Base-by-base conservation (phyloP, 2,113 vertebrate species). In the Hydrochoerus hydrochaeris region DNA sequence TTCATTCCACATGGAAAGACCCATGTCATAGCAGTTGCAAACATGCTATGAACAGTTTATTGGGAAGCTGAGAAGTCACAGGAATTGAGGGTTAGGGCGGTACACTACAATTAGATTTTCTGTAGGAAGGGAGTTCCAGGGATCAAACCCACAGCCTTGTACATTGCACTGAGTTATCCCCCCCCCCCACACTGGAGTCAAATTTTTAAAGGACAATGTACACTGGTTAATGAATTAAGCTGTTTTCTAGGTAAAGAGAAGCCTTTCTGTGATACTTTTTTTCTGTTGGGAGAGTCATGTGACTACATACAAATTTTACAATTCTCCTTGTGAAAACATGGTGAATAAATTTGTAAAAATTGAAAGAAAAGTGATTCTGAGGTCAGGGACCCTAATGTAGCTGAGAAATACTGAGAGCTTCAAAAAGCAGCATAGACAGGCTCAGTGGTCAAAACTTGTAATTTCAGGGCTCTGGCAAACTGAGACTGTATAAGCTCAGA, bases 261-360 rank as follows among this genome's bases (percentile, higher is more conserved):
- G 26, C 3, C 62, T 16, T 67, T 0, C 46, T 54, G 24, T 16
- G 3, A 24, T 54, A 0, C 14, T 12, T 35, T 49, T 75, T 75
- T 82, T 60, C 71, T 19, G 75, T 90, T 35, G 52, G 58, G 6
- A 85, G 32, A 85, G 1, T 67, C 9, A n/a, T 95, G 6, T 77
- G 32, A 32, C 46, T 58, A 81, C 26, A 63, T 86, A 41, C 16
- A 10, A 95, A 91, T 91, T 91, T 95, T 38, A 89, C 57, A 87
- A 77, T 89, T 46, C 44, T 88, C 35, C 4, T 24, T 46, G 93
- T 78, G 30, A 84, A 2, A 49, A 46, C 3, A 52, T 71, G 41
- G 46, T 44, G 89, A 95, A 86, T 19, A 60, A 13, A 77, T 52
- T 75, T 35, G 20, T 6, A 49, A 91, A 57, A 86, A 54, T 1